phyloP scores from a whole-genome alignment of 1,140 invertebrate species.

The Calycopis cecrops region DNA sequence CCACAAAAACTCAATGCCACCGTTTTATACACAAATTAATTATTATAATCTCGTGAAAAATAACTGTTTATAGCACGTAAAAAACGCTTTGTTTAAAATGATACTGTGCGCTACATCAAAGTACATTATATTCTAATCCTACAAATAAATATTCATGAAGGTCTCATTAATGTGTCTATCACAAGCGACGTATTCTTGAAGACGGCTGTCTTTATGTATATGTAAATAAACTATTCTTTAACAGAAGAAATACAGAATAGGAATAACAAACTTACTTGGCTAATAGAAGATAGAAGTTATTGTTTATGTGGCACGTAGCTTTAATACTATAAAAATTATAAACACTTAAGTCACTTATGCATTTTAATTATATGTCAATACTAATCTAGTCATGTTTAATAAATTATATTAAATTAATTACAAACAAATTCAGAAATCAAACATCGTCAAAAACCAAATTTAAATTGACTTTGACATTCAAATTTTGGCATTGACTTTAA shows the following conservation, averaged over 20 bases:
- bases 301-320: not conserved
- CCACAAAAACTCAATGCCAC: no score
- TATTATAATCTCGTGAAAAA: no score
- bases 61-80: no score
- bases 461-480: conserved; percentile 5
- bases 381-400: not conserved
- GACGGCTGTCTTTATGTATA: no score
- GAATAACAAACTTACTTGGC: conserved; percentile 3
- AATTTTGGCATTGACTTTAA: not conserved
- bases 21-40: no score
- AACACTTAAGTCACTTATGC: not conserved
- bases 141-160: no score
- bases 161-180: no score
- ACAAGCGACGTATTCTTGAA: no score
- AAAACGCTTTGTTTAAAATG: no score
- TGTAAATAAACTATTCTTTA: no score
- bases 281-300: not conserved
- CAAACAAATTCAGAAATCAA: conserved; percentile 1
- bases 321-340: not conserved
- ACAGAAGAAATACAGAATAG: not conserved
- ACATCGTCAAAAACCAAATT: conserved; percentile 8
- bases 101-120: no score
- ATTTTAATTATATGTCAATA: not conserved
- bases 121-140: no score
- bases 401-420: not conserved